phyloP scores from a whole-genome alignment of 2,888 invertebrate genomes.

The Dioctria linearis region DNA sequence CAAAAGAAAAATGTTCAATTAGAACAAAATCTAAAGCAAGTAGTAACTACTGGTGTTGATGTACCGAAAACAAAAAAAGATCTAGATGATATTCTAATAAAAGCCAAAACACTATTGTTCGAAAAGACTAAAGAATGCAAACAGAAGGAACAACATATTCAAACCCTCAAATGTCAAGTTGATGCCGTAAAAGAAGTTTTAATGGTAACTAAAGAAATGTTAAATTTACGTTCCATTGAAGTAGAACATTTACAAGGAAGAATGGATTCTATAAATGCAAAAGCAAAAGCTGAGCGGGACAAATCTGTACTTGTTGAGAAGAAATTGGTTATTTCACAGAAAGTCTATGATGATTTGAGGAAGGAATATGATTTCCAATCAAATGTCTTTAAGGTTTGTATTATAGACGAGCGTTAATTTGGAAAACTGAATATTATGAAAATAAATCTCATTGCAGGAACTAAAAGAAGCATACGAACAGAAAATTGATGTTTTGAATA shows the following conservation, averaged over 20 bases:
- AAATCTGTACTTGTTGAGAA: constrained; percentile 79
- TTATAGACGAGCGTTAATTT: not conserved
- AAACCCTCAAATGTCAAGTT: constrained; percentile 80
- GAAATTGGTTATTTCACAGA: constrained; percentile 80
- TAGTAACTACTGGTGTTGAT: constrained; percentile 66
- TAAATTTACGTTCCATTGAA: constrained; percentile 85
- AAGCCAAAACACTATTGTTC: constrained; percentile 80
- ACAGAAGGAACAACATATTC: constrained; percentile 85
- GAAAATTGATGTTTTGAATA: constrained; percentile 72
- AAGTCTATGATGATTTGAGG: constrained; percentile 82
- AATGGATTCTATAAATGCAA: constrained; percentile 78
- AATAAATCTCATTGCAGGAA: constrained; percentile 71
- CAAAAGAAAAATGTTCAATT: constrained; percentile 66
- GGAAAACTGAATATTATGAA: not conserved
- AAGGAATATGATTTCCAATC: constrained; percentile 85
- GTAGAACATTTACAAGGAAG: constrained; percentile 83
- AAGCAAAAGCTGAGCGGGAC: constrained; percentile 81
- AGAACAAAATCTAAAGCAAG: constrained; percentile 68
- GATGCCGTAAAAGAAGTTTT: constrained; percentile 85
- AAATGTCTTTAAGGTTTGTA: constrained; percentile 77
- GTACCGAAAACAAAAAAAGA: constrained; percentile 68
- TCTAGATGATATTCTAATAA: constrained; percentile 73
- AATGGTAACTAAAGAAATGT: constrained; percentile 84
- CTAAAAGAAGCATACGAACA: constrained; percentile 79
- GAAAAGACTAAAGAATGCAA: constrained; percentile 84